phyloP scores from a whole-genome alignment of 2,888 invertebrate species.

The Unio delphinus region DNA sequence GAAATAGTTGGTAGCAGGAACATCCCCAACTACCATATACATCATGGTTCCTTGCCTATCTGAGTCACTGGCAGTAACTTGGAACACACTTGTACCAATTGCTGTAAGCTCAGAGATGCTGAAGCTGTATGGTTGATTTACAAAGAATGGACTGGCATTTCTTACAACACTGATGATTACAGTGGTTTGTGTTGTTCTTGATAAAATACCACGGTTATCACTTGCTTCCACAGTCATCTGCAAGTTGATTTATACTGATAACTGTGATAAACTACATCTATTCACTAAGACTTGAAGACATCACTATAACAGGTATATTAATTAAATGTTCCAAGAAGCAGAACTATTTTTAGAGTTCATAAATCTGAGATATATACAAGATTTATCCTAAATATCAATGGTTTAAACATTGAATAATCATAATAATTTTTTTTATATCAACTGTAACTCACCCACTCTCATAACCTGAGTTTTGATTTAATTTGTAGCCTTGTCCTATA shows the following conservation, averaged over 20 bases:
- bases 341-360: not conserved
- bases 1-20: slow-evolving; percentile 48
- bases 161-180: slow-evolving; percentile 52
- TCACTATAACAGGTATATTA: too few relatives aligned
- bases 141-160: slow-evolving; percentile 57
- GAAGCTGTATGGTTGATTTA: slow-evolving; percentile 44
- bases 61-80: slow-evolving; percentile 51
- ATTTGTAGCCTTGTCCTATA: too few relatives aligned
- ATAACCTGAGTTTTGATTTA: too few relatives aligned
- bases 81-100: slow-evolving; percentile 35
- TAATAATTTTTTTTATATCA: too few relatives aligned
- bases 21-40: slow-evolving; percentile 44
- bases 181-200: slow-evolving; percentile 41
- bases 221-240: slow-evolving; percentile 50
- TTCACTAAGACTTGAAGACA: too few relatives aligned
- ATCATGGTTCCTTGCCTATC: slow-evolving; percentile 47
- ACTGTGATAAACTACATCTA: not conserved
- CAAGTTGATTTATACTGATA: slow-evolving; percentile 2
- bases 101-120: slow-evolving; percentile 32
- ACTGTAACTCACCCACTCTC: too few relatives aligned
- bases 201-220: slow-evolving; percentile 44
- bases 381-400: too few relatives aligned
- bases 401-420: too few relatives aligned
- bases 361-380: not conserved
- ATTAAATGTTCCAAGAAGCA: too few relatives aligned